Evolutionary conservation across 2,797 vertebrate genomes (phyloP).

Genomic region (Acipenser ruthenus): DNA sequence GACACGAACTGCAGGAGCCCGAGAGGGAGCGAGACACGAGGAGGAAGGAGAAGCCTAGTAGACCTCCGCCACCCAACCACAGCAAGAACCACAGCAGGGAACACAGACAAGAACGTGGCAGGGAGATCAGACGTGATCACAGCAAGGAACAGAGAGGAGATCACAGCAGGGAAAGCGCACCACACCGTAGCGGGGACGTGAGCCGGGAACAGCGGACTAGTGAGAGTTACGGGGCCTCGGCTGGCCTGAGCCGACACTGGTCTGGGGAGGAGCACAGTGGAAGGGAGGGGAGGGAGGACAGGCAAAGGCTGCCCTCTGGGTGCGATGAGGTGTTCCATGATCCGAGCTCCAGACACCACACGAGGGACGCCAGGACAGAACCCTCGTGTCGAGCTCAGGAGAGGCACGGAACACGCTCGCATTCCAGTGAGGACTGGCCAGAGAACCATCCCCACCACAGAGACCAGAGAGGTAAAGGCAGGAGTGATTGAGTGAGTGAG

Average conservation of each 20-base stretch:
- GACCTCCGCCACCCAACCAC: slow-evolving; percentile 43
- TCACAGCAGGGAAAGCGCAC: neutral
- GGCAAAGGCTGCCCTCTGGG: slow-evolving; percentile 32
- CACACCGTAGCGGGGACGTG: slow-evolving; percentile 20
- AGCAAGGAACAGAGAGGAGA: too few relatives aligned
- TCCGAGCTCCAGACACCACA: slow-evolving; percentile 19
- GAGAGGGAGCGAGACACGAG: slow-evolving; percentile 32
- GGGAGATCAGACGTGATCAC: slow-evolving; percentile 3
- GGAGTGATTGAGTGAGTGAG: slow-evolving; percentile 6
- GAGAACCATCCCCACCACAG: slow-evolving; percentile 28
- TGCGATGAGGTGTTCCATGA: slow-evolving; percentile 47
- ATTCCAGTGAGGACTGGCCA: slow-evolving; percentile 22
- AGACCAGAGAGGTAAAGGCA: slow-evolving; percentile 47
- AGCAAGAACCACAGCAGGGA: slow-evolving; percentile 37
- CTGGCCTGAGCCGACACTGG: slow-evolving; percentile 12
- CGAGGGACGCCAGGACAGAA: slow-evolving; percentile 28
- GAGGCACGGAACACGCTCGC: slow-evolving; percentile 32
- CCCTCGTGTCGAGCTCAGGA: slow-evolving; percentile 31
- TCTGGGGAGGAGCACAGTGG: slow-evolving; percentile 31
- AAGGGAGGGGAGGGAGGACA: slow-evolving; percentile 34
- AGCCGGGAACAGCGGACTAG: slow-evolving; percentile 31
- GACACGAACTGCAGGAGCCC: neutral
- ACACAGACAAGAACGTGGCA: slow-evolving; percentile 29
- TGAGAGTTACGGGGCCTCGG: slow-evolving; percentile 26
- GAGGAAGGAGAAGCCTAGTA: slow-evolving; percentile 52